Evolutionary conservation across 2,113 vertebrate genomes (phyloP), one percentile per base, ranked within the genome.

Genomic region (Paralichthys olivaceus): DNA sequence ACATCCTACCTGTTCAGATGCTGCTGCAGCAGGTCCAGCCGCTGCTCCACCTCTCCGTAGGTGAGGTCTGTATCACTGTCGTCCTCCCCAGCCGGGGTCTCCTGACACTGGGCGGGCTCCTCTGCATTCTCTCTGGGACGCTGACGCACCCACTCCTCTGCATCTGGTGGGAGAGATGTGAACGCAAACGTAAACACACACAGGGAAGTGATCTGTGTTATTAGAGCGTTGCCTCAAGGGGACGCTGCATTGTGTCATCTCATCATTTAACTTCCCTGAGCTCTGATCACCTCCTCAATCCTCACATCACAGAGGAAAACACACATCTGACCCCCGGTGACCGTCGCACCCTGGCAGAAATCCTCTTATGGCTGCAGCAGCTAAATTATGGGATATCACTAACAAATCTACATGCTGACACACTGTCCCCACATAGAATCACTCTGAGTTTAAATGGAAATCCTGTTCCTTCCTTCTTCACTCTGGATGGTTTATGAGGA

Each of bases 1-100:
- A 49, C 43, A 45, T 9, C 37, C 0, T 93, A 99, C 98, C 98
- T 98, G 95, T 96, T 98, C 72, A 99, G 96, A 85, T 99, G 97
- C 73, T 97, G 97, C 91, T 99, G 98, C 90, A 99, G 96, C 88
- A 97, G 91, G 93, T 98, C 97, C 88, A 99, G 90, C 53, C 97
- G 94, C 83, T 97, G 97, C 83, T 99, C 98, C 90, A 99, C 96
- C 93, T 98, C 98, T 12, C 96, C 96, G 0, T 97, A 99, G 19
- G 96, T 96, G 86, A 98, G 94, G 74, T 99, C 97, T 0, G 96
- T 97, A 90, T 98, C 97, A 0, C 95, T 96, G 91, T 98, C 96
- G 1, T 98, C 96, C 49, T 96, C 96, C 77, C 92, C 89, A 0
- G 92, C 95, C 67, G 94, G 95, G 12, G 92, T 88, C 56, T 93